Evolutionary conservation across 2,888 invertebrate genomes (phyloP).

Genomic region (Euphydryas editha): DNA sequence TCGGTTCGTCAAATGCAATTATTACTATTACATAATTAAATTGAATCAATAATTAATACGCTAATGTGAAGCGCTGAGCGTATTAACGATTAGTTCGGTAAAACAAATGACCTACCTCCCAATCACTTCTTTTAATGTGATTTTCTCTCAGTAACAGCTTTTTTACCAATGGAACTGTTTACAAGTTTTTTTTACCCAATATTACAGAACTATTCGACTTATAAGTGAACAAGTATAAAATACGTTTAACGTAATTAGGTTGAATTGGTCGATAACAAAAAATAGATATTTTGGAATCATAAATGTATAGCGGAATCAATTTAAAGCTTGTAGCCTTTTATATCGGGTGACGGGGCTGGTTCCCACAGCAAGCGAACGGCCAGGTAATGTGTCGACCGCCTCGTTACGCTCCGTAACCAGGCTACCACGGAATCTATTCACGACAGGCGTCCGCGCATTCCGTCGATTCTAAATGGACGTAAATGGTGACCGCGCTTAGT

Average conservation of each 20-base stretch:
- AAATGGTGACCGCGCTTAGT: conserved; percentile 18
- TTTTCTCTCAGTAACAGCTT: no score
- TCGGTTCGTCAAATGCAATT: no score
- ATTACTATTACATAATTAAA: no score
- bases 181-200: not conserved
- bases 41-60: no score
- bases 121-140: no score
- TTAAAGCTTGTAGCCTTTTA: conserved; percentile 30
- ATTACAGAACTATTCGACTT: not conserved
- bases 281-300: conserved; percentile 11
- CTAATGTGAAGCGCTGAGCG: no score
- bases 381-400: conserved; percentile 27
- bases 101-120: no score
- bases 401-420: conserved; percentile 20
- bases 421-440: conserved; percentile 17
- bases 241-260: conserved; percentile 18
- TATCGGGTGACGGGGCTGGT: conserved; percentile 36
- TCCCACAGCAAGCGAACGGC: conserved; percentile 29
- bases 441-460: conserved; percentile 28
- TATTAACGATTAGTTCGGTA: no score
- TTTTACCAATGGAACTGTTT: no score
- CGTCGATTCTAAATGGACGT: conserved; percentile 3
- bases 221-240: conserved; percentile 1
- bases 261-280: conserved; percentile 20
- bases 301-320: conserved; percentile 10